Evolutionary conservation across 2,888 invertebrate genomes (phyloP).

Genomic region (Strigamia crassipes): DNA sequence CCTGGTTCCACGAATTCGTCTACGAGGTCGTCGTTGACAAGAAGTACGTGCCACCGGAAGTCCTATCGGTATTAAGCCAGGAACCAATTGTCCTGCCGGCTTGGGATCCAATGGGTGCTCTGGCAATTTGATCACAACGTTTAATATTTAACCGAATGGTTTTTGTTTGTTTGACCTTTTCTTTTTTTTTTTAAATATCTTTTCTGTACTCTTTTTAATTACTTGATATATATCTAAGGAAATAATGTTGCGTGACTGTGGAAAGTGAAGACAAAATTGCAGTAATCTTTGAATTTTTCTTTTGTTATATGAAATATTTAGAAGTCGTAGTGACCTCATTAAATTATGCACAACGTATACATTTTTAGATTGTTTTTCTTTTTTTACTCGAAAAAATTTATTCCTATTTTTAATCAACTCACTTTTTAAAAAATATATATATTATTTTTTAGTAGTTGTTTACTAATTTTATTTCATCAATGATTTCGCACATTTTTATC

Average conservation of each 20-base stretch:
- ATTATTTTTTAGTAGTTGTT: background rate
- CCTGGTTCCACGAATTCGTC: conserved; percentile 74
- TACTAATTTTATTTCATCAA: background rate
- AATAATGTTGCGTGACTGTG: conserved; percentile 52
- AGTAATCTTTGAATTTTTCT: background rate
- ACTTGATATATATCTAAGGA: conserved; percentile 23
- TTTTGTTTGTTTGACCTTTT: background rate
- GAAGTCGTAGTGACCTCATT: background rate
- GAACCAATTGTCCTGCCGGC: conserved; percentile 80
- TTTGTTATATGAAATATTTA: background rate
- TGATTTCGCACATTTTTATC: background rate
- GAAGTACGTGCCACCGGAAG: conserved; percentile 74
- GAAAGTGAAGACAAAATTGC: conserved; percentile 47
- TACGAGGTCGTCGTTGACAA: conserved; percentile 89
- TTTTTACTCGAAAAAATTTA: background rate
- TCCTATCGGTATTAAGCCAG: conserved; percentile 75
- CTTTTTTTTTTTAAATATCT: conserved; percentile 16
- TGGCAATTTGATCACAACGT: conserved; percentile 52
- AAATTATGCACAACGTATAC: background rate
- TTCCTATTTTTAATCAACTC: background rate
- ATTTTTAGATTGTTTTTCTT: background rate
- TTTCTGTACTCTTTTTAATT: conserved; percentile 43
- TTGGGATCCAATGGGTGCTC: conserved; percentile 90
- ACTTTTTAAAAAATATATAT: background rate
- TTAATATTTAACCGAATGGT: background rate